Evolutionary conservation across 2,113 vertebrate genomes (phyloP).

Genomic region (Falcunculus frontatus): DNA sequence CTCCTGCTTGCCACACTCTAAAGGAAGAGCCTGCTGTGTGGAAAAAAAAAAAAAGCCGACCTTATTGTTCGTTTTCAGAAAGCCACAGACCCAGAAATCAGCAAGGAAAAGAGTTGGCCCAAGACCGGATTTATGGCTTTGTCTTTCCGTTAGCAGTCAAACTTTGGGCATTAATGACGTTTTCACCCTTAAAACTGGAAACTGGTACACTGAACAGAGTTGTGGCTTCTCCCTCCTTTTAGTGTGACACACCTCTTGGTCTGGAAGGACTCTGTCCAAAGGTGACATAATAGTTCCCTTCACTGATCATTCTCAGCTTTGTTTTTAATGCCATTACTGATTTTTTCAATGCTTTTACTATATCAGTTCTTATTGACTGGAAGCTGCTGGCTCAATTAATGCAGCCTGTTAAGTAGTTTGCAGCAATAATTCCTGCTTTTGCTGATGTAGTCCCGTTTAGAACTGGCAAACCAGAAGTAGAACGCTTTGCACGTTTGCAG

Average conservation of each 20-base stretch:
- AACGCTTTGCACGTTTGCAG: not conserved
- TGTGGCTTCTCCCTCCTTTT: not conserved
- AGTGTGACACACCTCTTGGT: not conserved
- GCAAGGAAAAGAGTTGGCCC: not conserved
- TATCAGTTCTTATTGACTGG: not conserved
- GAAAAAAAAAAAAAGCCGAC: fast-evolving
- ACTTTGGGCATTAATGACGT: not conserved
- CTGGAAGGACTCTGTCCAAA: not conserved
- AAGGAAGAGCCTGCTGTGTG: not conserved
- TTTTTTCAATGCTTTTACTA: not conserved
- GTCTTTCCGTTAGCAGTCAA: not conserved
- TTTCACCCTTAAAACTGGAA: not conserved
- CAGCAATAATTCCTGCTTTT: not conserved
- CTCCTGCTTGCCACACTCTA: not conserved
- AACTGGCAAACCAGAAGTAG: not conserved
- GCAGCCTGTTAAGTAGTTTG: not conserved
- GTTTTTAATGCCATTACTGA: not conserved
- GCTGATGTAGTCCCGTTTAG: not conserved
- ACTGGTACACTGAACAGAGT: not conserved
- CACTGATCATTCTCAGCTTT: not conserved
- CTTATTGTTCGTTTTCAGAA: not conserved
- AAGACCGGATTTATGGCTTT: not conserved
- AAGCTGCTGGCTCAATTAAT: not conserved
- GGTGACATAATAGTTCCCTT: not conserved
- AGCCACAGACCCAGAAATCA: not conserved